phyloP scores from a whole-genome alignment of 1,140 invertebrate species.

The Eufriesea mexicana region DNA sequence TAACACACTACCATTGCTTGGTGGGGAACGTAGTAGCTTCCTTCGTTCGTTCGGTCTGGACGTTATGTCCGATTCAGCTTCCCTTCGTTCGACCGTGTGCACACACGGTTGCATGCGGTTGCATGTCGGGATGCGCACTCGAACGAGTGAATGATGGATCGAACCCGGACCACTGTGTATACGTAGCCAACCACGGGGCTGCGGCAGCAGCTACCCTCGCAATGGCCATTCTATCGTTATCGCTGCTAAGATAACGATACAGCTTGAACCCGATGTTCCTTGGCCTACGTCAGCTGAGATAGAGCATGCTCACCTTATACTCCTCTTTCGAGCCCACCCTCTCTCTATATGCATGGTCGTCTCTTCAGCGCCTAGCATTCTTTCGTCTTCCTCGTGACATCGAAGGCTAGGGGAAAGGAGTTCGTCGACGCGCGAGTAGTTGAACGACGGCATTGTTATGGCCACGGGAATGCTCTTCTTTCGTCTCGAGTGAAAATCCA shows the following conservation, averaged over 20 bases:
- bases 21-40: conserved; percentile 7
- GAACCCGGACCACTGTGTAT: conserved; percentile 7
- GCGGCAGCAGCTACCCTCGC: neutral
- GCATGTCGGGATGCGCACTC: conserved; percentile 58
- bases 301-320: conserved; percentile 44
- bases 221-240: conserved; percentile 64
- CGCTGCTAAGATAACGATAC: conserved; percentile 43
- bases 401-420: neutral
- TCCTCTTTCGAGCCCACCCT: neutral
- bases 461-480: conserved; percentile 42
- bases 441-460: conserved; percentile 33
- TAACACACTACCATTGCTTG: neutral
- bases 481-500: conserved; percentile 58
- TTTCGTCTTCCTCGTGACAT: conserved; percentile 19
- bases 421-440: neutral
- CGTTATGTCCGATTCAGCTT: conserved; percentile 46
- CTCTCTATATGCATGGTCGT: neutral
- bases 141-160: conserved; percentile 65
- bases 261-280: conserved; percentile 6
- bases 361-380: neutral
- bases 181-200: neutral
- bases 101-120: conserved; percentile 48
- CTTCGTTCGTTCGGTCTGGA: neutral
- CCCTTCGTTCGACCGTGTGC: conserved; percentile 38
- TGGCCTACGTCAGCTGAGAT: conserved; percentile 47